Conservation (phyloP, 2,888 invertebrate genomes). For the Meteorus cinctellus region DNA sequence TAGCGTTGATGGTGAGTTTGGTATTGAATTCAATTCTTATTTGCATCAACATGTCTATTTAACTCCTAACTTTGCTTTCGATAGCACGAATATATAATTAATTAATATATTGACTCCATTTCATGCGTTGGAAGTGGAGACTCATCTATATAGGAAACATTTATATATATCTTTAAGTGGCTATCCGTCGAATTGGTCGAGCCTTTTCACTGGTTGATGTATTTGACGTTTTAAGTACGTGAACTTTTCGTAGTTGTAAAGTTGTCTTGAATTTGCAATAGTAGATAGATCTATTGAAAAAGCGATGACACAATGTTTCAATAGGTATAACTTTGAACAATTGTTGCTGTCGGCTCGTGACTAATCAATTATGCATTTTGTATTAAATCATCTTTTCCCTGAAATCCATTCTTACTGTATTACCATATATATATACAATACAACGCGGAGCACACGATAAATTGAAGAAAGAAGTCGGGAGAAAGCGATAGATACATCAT, state of each 20-base stretch:
- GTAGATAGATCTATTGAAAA: not conserved
- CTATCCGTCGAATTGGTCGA: conserved; percentile 24
- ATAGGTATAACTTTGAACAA: not conserved
- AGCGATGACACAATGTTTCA: not conserved
- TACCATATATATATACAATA: not conserved
- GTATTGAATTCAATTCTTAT: not conserved
- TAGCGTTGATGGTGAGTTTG: not conserved
- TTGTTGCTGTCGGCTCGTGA: not conserved
- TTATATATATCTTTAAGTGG: conserved; percentile 24
- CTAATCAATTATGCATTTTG: not conserved
- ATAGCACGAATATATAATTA: not conserved
- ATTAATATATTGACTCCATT: not conserved
- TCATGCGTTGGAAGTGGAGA: not conserved
- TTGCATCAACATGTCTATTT: not conserved
- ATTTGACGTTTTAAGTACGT: not conserved
- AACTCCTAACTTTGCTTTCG: too few species aligned
- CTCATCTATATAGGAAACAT: conserved; percentile 16
- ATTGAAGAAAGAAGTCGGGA: not conserved
- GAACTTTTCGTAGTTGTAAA: not conserved
- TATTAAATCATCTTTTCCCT: too few species aligned
- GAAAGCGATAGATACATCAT: too few species aligned
- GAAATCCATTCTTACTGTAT: not conserved
- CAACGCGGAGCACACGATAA: not conserved
- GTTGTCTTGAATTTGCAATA: not conserved
- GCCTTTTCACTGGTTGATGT: not conserved